Base-by-base conservation (phyloP, 2,113 vertebrate genomes). In the Peromyscus maniculatus region DNA sequence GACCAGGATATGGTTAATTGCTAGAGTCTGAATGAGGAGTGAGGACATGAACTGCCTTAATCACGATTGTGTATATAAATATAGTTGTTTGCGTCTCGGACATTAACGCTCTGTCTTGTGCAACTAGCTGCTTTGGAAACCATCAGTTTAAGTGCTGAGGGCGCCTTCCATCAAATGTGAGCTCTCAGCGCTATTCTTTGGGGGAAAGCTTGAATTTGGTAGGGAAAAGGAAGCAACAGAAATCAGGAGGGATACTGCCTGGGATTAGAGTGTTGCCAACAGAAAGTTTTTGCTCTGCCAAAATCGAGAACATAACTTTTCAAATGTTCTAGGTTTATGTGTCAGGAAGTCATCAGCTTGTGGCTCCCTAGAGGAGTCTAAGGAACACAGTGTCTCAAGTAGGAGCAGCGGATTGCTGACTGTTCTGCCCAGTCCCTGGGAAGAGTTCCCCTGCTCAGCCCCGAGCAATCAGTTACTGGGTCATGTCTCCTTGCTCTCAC, bases 31-130 rank as follows among this genome's bases (percentile, higher is more conserved):
- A 57, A 86, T 31, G 86, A 52, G 57, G 21, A 52, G 75, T 52
- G 0, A 28, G 3, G n/a, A 3, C 7, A 0, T 0, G 8, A 75
- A 52, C 26, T 26, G n/a, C 24, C 69, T 57, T 13, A 4, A 24
- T 43, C 21, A 1, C 2, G 8, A 52, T 36, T 39, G 2, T 52
- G 0, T 83, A 66, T 89, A 77, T 75, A 87, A 66, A 57, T 52
- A 10, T 39, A 9, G 4, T 43, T 57, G 46, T 91, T 91, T 84
- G 46, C 24, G 36, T 21, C 52, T 55, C 36, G 21, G 69, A 46
- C 9, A 17, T 91, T 80, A 39, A 36, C 57, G 49, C 86, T 84
- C 79, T 72, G 2, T 11, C 59, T 77, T 46, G 10, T 71, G 2
- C 22, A 67, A 4, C 72, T 59, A 71, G 52, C 33, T 80, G 11